Base-by-base conservation (phyloP, 2,888 invertebrate species). In the Nomada fabriciana region DNA sequence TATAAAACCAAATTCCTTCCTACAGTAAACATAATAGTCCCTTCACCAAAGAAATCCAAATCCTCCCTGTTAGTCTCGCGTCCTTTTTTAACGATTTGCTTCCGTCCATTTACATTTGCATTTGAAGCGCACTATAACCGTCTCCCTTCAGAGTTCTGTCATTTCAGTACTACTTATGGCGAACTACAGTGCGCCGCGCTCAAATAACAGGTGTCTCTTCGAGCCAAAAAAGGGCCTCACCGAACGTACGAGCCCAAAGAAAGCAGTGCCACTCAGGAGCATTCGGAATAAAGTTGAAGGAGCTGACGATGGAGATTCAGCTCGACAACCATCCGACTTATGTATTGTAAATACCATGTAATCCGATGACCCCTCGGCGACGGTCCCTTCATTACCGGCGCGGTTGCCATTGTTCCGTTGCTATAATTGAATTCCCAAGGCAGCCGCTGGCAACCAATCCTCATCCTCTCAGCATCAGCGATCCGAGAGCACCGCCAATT, bases 391-490 rank as follows among this genome's bases (percentile, higher is more conserved):
- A 92, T 92, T 92, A 92, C 90, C 90, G 87, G 88, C 87, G 86
- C 88, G 86, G 86, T 86, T 87, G 84, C 90, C 89, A 92, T 92
- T 92, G 92, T 92, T 92, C 91, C 86, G 85, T 85, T 85, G 86
- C 89, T 91, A 91, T 92, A 92, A 92, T 92, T 92, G 92, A 92
- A 92, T 92, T 92, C 92, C 91, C 91, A 91, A 91, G 91, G 89
- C 89, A 83, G 86, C 85, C 86, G 80, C 85, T 86, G 84, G 83
- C 88, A 88, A 88, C 86, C 83, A 88, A 82, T 79, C 86, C 88
- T 86, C 87, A 82, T 88, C 87, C 88, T 88, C 88, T 73, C 86
- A 72, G 83, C 85, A 88, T 82, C 83, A 85, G 80, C 88, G 86
- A 89, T 86, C 84, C 90, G 83, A 82, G 82, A 78, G 85, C 81